Base-by-base conservation (phyloP, 2,888 invertebrate genomes). In the Drosophila meridionalis region DNA sequence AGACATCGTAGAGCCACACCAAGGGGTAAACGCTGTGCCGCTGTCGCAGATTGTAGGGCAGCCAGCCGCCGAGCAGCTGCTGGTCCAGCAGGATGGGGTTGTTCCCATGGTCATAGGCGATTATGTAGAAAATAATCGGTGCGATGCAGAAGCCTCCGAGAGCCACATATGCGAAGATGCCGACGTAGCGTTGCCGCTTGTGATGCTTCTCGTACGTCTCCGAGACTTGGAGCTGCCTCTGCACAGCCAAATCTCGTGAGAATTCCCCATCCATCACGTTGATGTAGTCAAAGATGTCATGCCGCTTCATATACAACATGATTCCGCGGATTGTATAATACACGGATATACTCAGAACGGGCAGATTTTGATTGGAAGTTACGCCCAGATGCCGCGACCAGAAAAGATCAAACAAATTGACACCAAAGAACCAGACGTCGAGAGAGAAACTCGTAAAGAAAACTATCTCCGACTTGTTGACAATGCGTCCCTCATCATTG, bases 31-130 rank as follows among this genome's bases (percentile, higher is more conserved):
- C 30, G 1, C 0, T 7, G 7, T 87, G 87, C 11, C 30, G 62
- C 30, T 71, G 69, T 14, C 85, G 45, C 5, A 87, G 2, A 1
- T 62, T 47, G 32, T 48, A 81, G 0, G 84, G 84, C 11, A 85
- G 14, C 56, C 67, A 89, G 5, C 84, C 82, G 0, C 73, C 76
- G 1, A 89, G 65, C 0, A 85, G 32, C 20, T 75, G 76, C 2
- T 89, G 79, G 2, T 84, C 45, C 53, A 53, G 6, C 2, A 56
- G 52, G 0, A 84, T 87, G 0, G 68, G 63, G n/a, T 56, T 53
- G 4, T 20, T 61, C 12, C 14, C 14, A 0, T 65, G 60, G 34
- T 62, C 45, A 20, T 73, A 55, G 14, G 59, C 58, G 20, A 72
- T 12, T 0, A 75, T n/a, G 6, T 74, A 84, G 1, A 73, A 32